These are phyloP conservation scores for Selenia dentaria DNA, from an alignment of 2,888 invertebrate species.

Conservation along the genomic window DNA sequence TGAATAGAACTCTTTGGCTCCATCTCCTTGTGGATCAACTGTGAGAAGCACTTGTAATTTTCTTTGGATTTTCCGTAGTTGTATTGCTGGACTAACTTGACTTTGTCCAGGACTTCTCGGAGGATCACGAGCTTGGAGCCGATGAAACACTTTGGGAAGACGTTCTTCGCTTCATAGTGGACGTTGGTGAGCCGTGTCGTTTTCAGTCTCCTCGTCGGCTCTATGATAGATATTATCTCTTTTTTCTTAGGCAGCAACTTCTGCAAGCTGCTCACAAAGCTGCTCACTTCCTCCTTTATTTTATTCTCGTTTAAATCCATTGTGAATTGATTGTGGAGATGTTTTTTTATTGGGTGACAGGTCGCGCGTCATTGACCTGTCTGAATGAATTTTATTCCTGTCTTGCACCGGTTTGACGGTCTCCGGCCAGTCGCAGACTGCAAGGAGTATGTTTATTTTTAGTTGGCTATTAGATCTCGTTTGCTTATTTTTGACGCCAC, in stretches of 20 bases:
- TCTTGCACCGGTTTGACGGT: constrained; percentile 48
- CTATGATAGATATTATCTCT: constrained; percentile 51
- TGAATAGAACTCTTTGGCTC: constrained; percentile 45
- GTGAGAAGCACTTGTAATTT: constrained; percentile 59
- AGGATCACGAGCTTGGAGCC: constrained; percentile 67
- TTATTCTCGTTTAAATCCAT: constrained; percentile 74
- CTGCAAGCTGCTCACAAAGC: constrained; percentile 63
- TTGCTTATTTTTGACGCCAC: constrained; percentile 33
- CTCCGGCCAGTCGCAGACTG: constrained; percentile 64
- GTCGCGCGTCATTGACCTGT: constrained; percentile 72
- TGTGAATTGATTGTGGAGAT: constrained; percentile 48
- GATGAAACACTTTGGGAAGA: constrained; percentile 73
- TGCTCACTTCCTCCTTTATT: constrained; percentile 69
- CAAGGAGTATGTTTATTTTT: constrained; percentile 64
- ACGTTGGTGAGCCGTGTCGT: constrained; percentile 62
- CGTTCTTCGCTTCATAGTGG: constrained; percentile 70
- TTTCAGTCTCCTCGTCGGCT: constrained; percentile 47
- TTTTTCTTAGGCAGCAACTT: constrained; percentile 71
- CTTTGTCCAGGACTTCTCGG: constrained; percentile 66
- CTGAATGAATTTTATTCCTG: constrained; percentile 62
- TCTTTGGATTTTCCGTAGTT: constrained; percentile 69
- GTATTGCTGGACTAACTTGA: constrained; percentile 72
- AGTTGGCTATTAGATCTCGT: constrained; percentile 42
- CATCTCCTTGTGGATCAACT: constrained; percentile 70
- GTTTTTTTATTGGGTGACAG: constrained; percentile 58